A percentile compares a stretch with the other conserved stretches of the same genome.
phyloP scores from a whole-genome alignment of 2,113 vertebrate genomes.

The Talpa occidentalis region DNA sequence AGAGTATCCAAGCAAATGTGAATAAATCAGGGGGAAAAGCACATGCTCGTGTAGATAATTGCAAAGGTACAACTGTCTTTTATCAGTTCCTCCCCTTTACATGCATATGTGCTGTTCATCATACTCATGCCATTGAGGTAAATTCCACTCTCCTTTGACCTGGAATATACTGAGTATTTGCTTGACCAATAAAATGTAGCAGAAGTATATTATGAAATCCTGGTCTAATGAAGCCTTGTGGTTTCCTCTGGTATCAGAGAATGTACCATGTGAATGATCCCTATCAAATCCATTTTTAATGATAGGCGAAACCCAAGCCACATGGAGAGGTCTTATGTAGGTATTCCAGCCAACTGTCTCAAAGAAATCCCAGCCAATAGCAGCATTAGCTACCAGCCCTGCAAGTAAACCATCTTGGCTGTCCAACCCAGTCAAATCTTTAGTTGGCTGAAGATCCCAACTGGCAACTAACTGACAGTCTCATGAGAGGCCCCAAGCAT shows the following conservation, averaged over 20 bases:
- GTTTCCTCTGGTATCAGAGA: not conserved
- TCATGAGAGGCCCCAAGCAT: not conserved
- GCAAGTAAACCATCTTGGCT: not conserved
- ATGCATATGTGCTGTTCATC: not conserved
- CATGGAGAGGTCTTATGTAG: not conserved
- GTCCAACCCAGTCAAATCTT: not conserved
- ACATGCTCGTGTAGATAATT: not conserved
- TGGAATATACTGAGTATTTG: not conserved
- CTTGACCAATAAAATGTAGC: not conserved
- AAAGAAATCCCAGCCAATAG: not conserved
- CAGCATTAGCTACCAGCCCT: not conserved
- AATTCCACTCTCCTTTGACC: not conserved
- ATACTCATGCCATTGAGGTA: not conserved
- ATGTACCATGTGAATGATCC: not conserved
- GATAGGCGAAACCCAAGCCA: not conserved
- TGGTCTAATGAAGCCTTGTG: not conserved
- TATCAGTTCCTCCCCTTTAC: not conserved
- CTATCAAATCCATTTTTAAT: not conserved
- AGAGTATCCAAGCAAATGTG: not conserved
- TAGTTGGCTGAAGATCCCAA: not conserved
- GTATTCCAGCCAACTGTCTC: not conserved
- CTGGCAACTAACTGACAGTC: rapidly evolving
- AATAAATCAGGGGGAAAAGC: not conserved
- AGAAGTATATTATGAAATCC: not conserved
- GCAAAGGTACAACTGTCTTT: not conserved